Evolutionary conservation across 2,888 invertebrate species (phyloP).

Genomic region (Thera obeliscata): DNA sequence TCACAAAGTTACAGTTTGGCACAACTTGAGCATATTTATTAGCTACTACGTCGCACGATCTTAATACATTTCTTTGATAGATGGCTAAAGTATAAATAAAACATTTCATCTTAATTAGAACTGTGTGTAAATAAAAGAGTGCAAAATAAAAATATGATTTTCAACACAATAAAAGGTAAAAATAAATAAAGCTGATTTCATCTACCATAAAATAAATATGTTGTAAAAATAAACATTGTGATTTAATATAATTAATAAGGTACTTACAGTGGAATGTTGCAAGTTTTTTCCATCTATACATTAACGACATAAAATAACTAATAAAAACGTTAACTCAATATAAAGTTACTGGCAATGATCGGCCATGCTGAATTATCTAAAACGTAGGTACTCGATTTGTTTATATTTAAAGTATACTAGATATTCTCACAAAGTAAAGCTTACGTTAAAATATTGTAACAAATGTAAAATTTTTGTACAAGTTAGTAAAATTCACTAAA

Average conservation of each 20-base stretch:
- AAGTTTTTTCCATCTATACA: slow-evolving; percentile 29
- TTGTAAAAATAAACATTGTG: slow-evolving; percentile 37
- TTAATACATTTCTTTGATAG: slow-evolving; percentile 28
- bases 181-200: slow-evolving; percentile 24
- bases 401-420: slow-evolving; percentile 16
- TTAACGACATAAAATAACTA: slow-evolving; percentile 27
- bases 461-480: slow-evolving; percentile 6
- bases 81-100: slow-evolving; percentile 29
- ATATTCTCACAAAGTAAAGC: slow-evolving; percentile 7
- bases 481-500: slow-evolving; percentile 10
- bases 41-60: slow-evolving; percentile 31
- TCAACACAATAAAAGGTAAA: slow-evolving; percentile 31
- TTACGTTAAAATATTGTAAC: slow-evolving; percentile 8
- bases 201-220: slow-evolving; percentile 34
- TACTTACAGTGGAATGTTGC: slow-evolving; percentile 42
- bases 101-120: slow-evolving; percentile 35
- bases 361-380: slow-evolving; percentile 23
- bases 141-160: slow-evolving; percentile 37
- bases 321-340: slow-evolving; percentile 21
- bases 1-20: slow-evolving; percentile 38
- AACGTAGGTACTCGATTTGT: slow-evolving; percentile 9
- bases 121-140: slow-evolving; percentile 35
- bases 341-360: slow-evolving; percentile 37
- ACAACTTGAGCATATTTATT: slow-evolving; percentile 43
- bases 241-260: slow-evolving; percentile 37